These are phyloP conservation scores for Mus pahari DNA, from an alignment of 2,113 vertebrate species.

Conservation along the genomic window DNA sequence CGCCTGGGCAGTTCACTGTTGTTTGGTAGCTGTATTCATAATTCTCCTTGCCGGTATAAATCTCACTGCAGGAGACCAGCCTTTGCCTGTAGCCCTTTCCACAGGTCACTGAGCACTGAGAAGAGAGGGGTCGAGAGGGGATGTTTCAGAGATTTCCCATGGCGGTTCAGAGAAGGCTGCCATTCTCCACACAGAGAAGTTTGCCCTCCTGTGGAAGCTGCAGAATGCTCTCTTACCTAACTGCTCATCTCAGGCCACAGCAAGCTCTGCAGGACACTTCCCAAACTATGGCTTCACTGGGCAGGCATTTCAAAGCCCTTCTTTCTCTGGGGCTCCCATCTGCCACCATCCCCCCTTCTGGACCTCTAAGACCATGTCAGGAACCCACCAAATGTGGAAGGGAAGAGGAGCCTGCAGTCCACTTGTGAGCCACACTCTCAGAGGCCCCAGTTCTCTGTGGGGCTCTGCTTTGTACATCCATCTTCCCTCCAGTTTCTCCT, in stretches of 20 bases:
- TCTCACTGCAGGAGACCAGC: slow-evolving; percentile 96
- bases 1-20: slow-evolving; percentile 92
- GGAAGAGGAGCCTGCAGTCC: neutral
- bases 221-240: neutral
- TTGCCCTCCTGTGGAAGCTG: neutral
- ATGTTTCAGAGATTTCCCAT: neutral
- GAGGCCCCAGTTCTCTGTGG: neutral
- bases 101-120: slow-evolving; percentile 95
- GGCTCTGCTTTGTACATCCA: accelerated
- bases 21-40: slow-evolving; percentile 96
- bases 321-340: neutral
- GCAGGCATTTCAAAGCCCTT: neutral
- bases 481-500: neutral
- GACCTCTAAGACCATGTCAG: neutral
- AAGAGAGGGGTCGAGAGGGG: slow-evolving; percentile 53
- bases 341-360: neutral
- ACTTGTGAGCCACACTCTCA: accelerated
- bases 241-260: neutral
- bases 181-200: neutral
- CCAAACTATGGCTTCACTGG: accelerated
- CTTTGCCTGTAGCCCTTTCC: slow-evolving; percentile 95
- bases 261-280: accelerated
- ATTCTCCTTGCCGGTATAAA: slow-evolving; percentile 94
- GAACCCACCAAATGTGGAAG: accelerated
- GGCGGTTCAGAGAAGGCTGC: neutral